Evolutionary conservation across 2,113 vertebrate species (phyloP), one percentile per base, ranked within the genome.

Genomic region (Toxostoma redivivum): DNA sequence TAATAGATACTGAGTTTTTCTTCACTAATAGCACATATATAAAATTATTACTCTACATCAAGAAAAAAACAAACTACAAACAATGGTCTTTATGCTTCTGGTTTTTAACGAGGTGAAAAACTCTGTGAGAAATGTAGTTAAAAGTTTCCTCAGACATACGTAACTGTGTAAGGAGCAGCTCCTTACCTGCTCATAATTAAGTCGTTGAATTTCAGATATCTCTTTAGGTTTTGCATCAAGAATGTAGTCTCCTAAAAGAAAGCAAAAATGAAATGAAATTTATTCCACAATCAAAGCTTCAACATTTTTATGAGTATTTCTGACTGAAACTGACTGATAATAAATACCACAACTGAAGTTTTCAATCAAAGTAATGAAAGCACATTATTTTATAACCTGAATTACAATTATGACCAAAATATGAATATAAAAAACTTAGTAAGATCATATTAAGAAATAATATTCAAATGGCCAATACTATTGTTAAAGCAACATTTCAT

Each of bases 141-240:
- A 22, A 78, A 78, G 40, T 35, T 89, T 47, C 42, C 40, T 77
- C 64, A 44, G 50, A 90, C 24, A 37, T 8, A 77, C 47, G 33
- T 10, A 48, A 65, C 1, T 40, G 12, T 45, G 80, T 88, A 78
- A 97, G 94, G 74, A 91, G 72, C 30, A 88, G 25, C 22, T 84
- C 74, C 96, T 98, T 98, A 99, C 99, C 99, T 99, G 99, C 95
- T 99, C 99, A 90, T 99, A 99, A 98, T 99, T 99, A 90, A 99
- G 97, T 94, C 99, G 98, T 96, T 99, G 99, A 96, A 98, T 99
- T 98, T 99, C 99, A 57, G 99, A 99, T 96, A 99, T 99, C 97
- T 99, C 99, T 98, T 99, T 99, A 81, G 99, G 99, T 94, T 99
- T 99, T 96, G 99, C 98, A 38, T 99, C 99, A 94, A 99, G 98